Percentiles rank a stretch among this genome's conserved stretches.
Evolutionary conservation across 2,888 invertebrate genomes (phyloP).

Genomic region (Hoplodrina blanda): DNA sequence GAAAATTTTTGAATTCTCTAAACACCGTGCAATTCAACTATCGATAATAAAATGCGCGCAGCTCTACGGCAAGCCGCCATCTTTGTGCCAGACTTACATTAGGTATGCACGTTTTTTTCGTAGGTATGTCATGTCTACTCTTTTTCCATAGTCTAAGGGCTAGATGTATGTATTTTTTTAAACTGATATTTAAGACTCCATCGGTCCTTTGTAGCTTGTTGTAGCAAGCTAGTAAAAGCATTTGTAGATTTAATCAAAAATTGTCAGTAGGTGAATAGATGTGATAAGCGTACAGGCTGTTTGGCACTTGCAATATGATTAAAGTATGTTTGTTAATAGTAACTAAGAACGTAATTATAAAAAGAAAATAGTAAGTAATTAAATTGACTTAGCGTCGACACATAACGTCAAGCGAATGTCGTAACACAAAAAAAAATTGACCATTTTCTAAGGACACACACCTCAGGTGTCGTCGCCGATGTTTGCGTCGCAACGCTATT

Average conservation of each 20-base stretch:
- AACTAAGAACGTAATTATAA: neutral
- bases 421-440: neutral
- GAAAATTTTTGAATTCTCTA: no score
- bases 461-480: no score
- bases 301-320: constrained; percentile 51
- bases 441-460: neutral
- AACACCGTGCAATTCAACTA: no score
- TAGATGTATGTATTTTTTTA: constrained; percentile 59
- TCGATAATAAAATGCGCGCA: no score
- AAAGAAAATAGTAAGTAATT: neutral
- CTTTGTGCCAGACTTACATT: no score
- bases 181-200: constrained; percentile 62
- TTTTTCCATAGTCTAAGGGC: no score
- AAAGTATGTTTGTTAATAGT: neutral
- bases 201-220: constrained; percentile 83
- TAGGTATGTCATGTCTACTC: no score
- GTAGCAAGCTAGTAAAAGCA: constrained; percentile 89
- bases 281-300: constrained; percentile 56
- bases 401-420: neutral
- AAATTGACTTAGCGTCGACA: neutral
- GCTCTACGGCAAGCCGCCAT: no score
- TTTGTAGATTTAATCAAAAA: constrained; percentile 86
- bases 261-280: constrained; percentile 81
- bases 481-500: no score
- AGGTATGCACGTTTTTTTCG: no score